A percentile compares a stretch with the other conserved stretches of the same genome.
Conservation (phyloP, 2,113 vertebrate genomes). For the Corvus hawaiiensis region DNA sequence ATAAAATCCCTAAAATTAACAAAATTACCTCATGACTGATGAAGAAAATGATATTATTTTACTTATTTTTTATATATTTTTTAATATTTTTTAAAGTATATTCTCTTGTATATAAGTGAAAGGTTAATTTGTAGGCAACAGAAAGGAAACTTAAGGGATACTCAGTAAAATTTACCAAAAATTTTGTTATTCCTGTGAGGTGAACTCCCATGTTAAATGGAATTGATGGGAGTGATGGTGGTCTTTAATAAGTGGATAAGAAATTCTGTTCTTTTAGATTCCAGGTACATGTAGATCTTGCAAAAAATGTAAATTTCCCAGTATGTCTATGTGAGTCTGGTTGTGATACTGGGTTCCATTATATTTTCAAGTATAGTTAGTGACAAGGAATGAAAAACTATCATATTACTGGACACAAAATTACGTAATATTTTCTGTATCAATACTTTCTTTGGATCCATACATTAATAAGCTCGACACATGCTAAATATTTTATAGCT, state of each 20-base stretch:
- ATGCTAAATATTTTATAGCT: neutral
- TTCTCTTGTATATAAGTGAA: neutral
- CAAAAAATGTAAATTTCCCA: neutral
- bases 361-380: neutral
- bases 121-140: neutral
- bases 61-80: neutral
- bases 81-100: neutral
- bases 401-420: neutral
- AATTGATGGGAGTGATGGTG: neutral
- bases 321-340: fast-evolving
- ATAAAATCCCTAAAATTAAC: neutral
- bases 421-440: neutral
- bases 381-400: neutral
- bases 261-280: neutral
- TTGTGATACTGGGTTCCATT: neutral
- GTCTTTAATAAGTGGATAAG: neutral
- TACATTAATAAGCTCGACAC: neutral
- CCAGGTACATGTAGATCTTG: neutral
- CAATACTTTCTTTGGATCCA: neutral
- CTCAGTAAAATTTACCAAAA: neutral
- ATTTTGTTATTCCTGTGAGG: neutral
- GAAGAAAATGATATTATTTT: neutral
- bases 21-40: neutral
- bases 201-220: neutral
- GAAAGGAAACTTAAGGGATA: neutral